Conservation (phyloP, 1,140 invertebrate species). For the Chymomyza costata region DNA sequence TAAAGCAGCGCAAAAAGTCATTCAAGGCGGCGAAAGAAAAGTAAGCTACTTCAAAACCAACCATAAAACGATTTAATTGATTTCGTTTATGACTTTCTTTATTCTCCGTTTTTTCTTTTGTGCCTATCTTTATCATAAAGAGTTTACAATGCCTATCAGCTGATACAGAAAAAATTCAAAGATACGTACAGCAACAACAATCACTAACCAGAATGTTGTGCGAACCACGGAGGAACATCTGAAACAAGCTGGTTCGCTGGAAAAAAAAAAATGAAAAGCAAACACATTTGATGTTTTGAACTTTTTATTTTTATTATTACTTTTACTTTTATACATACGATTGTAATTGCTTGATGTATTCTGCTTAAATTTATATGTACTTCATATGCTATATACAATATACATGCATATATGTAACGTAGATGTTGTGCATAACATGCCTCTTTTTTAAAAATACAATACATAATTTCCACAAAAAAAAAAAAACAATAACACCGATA, state of each 20-base stretch:
- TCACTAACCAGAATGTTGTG: slow-evolving; percentile 43
- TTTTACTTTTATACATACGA: slow-evolving; percentile 54
- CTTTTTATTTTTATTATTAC: slow-evolving; percentile 50
- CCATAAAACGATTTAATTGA: slow-evolving; percentile 20
- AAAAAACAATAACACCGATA: no score
- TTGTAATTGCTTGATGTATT: slow-evolving; percentile 73
- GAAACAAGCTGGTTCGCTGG: slow-evolving; percentile 18
- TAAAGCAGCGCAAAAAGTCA: slow-evolving; percentile 76
- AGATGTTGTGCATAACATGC: slow-evolving; percentile 25
- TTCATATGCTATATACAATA: slow-evolving; percentile 48
- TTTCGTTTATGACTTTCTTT: slow-evolving; percentile 8
- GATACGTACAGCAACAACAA: slow-evolving; percentile 80
- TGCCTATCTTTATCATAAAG: slow-evolving; percentile 57
- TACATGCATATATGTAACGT: slow-evolving; percentile 41
- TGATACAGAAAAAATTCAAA: slow-evolving; percentile 82
- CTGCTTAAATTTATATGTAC: slow-evolving; percentile 61
- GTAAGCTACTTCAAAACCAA: slow-evolving; percentile 25
- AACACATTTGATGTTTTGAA: slow-evolving; percentile 47
- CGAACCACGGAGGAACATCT: slow-evolving; percentile 11
- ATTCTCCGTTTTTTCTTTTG: slow-evolving; percentile 9
- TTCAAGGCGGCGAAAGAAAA: slow-evolving; percentile 74
- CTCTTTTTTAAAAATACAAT: slow-evolving; percentile 36
- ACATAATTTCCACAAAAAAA: slow-evolving; percentile 49
- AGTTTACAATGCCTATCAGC: slow-evolving; percentile 82
- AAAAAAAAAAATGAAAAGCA: slow-evolving; percentile 21